Evolutionary conservation across 2,888 invertebrate genomes (phyloP), one percentile per base, ranked within the genome.

Genomic region (Athalia rosae): DNA sequence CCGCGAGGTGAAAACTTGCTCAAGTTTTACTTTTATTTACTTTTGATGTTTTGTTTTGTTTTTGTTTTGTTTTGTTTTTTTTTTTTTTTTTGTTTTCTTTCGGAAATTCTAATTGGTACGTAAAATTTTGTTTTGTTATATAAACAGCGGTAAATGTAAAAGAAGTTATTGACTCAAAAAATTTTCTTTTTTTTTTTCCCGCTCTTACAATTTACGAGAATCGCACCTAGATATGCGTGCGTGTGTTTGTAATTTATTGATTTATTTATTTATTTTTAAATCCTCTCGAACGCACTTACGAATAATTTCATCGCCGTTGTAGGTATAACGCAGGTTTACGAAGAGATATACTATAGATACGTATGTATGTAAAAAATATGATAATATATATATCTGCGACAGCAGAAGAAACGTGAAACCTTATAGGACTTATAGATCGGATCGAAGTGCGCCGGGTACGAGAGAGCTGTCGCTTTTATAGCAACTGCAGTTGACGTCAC

Each of bases 401-500:
- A 81, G 81, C 80, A 81, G 79, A 28, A 28, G 28, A 77, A 79
- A 76, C 79, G 80, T 79, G 80, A 80, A 83, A 81, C 81, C 79
- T 59, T 74, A 74, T 74, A 74, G 74, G 62, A 74, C 74, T 74
- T 59, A 28, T 28, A 78, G 67, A 79, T 82, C 76, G 76, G 78
- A 81, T 81, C 77, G 80, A 78, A 85, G 81, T 85, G 83, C 82
- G 83, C 79, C 78, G 59, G 77, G 78, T 81, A 79, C 81, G 79
- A 74, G 45, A 76, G 79, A 79, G 79, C 78, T 48, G 80, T 79
- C 77, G 81, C 83, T 85, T 85, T 84, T 85, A 85, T 85, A 85
- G 83, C 77, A 78, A 82, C 78, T 80, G 79, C 69, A 59, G 74
- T 80, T 79, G 79, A 74, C 53, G 71, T 78, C 76, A 63, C 69